These are phyloP conservation scores for Clarias platycephalus DNA, from an alignment of 2,797 vertebrate genomes.

Conservation along the genomic window DNA sequence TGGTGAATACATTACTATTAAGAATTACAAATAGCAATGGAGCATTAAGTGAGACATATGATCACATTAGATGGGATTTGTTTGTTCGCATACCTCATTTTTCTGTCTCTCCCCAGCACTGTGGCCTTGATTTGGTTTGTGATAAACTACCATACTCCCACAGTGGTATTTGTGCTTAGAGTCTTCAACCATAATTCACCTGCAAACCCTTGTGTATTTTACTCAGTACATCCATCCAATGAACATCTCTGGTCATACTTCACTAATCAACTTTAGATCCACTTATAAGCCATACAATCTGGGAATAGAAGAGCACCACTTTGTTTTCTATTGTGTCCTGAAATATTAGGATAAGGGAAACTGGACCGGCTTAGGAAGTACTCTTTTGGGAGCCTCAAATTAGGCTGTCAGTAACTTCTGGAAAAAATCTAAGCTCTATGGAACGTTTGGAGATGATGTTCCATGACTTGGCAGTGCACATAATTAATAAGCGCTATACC, in stretches of 20 bases:
- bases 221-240: slow-evolving; percentile 26
- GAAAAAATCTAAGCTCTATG: slow-evolving; percentile 42
- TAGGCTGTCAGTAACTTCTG: slow-evolving; percentile 58
- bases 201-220: neutral
- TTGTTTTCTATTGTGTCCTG: slow-evolving; percentile 66
- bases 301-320: slow-evolving; percentile 40
- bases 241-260: slow-evolving; percentile 43
- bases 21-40: slow-evolving; percentile 32
- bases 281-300: slow-evolving; percentile 31
- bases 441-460: slow-evolving; percentile 44
- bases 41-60: slow-evolving; percentile 11
- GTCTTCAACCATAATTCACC: slow-evolving; percentile 11
- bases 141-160: slow-evolving; percentile 13
- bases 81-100: slow-evolving; percentile 15
- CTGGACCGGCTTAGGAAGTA: slow-evolving; percentile 67
- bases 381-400: slow-evolving; percentile 74
- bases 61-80: slow-evolving; percentile 26
- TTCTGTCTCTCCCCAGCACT: neutral
- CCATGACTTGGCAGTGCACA: slow-evolving; percentile 36
- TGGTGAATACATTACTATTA: slow-evolving; percentile 15
- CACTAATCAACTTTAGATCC: slow-evolving; percentile 20
- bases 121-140: neutral
- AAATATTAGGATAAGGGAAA: slow-evolving; percentile 76
- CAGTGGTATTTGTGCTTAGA: slow-evolving; percentile 7
- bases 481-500: slow-evolving; percentile 25